Percentiles rank a stretch among this genome's conserved stretches.
Evolutionary conservation across 2,113 vertebrate genomes (phyloP).

Genomic region (Peromyscus californicus): DNA sequence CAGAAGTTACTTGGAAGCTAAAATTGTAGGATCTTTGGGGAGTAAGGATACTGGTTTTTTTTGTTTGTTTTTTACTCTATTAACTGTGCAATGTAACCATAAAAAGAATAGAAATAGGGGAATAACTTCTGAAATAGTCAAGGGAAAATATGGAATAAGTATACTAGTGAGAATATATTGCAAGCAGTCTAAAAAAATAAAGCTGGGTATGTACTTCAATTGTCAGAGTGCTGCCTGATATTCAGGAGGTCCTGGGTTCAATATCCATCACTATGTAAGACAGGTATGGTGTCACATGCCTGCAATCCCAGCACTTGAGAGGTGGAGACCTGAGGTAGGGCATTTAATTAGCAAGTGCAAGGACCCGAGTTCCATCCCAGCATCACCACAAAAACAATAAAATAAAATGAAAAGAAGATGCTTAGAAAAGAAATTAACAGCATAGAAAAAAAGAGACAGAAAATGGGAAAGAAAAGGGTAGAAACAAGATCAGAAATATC

Average conservation of each 20-base stretch:
- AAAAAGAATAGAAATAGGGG: not conserved
- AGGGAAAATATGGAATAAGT: not conserved
- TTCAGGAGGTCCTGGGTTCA: not conserved
- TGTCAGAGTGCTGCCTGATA: not conserved
- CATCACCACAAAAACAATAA: not conserved
- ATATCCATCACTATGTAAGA: too few species aligned
- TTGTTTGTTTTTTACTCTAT: not conserved
- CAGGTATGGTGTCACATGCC: not conserved
- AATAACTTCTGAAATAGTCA: not conserved
- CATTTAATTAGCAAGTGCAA: not conserved
- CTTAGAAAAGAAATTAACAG: not conserved
- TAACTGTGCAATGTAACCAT: not conserved
- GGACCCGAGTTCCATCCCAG: not conserved
- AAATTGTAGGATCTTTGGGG: not conserved
- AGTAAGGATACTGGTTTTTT: not conserved
- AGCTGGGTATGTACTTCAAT: not conserved
- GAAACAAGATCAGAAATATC: not conserved
- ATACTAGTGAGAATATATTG: not conserved
- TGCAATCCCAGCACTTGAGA: not conserved
- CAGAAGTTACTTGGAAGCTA: not conserved
- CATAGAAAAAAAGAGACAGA: not conserved
- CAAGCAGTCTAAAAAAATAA: not conserved
- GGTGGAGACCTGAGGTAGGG: not conserved
- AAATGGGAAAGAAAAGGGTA: not conserved
- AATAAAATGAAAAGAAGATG: not conserved